Evolutionary conservation across 2,113 vertebrate genomes (phyloP).

Genomic region (Pollimyrus isidori): DNA sequence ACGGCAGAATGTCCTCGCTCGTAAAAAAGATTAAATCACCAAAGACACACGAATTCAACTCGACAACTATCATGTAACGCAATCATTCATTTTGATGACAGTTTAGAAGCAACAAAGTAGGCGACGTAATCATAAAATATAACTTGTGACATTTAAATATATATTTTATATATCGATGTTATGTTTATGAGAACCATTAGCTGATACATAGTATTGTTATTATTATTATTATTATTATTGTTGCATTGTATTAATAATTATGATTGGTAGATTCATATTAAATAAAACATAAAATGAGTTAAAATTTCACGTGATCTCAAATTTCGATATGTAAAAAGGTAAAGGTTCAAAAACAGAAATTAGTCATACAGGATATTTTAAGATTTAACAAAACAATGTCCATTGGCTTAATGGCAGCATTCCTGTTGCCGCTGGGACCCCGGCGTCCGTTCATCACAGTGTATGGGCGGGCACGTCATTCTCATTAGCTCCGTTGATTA

Average conservation of each 20-base stretch:
- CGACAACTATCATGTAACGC: background rate
- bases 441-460: background rate
- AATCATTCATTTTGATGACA: background rate
- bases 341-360: background rate
- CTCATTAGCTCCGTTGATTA: slow-evolving; percentile 21
- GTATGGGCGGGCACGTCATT: background rate
- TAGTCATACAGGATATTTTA: background rate
- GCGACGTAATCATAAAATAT: background rate
- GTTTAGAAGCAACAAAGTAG: background rate
- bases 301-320: background rate
- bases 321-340: background rate
- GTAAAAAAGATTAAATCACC: background rate
- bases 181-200: background rate
- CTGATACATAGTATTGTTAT: background rate
- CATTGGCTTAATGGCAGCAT: background rate
- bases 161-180: background rate
- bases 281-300: background rate
- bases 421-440: background rate
- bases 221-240: background rate
- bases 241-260: background rate
- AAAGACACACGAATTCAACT: background rate
- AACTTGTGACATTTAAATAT: background rate
- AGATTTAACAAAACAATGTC: background rate
- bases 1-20: background rate
- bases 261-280: background rate